A percentile compares a stretch with the other conserved stretches of the same genome.
Evolutionary conservation across 2,113 vertebrate genomes (phyloP).

Genomic region (Odocoileus hemionus): DNA sequence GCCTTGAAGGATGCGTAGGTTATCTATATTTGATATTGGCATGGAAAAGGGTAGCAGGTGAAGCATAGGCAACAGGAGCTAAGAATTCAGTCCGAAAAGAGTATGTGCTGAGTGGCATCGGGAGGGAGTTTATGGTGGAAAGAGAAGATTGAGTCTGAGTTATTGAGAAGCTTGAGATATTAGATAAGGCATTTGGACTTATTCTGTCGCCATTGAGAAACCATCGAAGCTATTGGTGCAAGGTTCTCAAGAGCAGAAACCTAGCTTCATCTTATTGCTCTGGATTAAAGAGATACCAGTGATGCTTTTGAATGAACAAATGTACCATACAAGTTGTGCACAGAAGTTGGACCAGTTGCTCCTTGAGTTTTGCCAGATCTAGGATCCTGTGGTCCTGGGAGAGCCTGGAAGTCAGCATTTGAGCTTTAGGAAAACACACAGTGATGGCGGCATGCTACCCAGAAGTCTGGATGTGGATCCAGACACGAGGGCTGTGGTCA

Average conservation of each 20-base stretch:
- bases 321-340: neutral
- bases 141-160: neutral
- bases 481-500: fast-evolving
- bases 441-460: fast-evolving
- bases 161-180: neutral
- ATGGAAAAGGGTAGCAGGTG: neutral
- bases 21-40: neutral
- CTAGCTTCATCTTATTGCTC: neutral
- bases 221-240: neutral
- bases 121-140: neutral
- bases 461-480: neutral
- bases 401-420: neutral
- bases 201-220: neutral
- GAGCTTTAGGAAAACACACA: neutral
- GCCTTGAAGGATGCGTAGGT: neutral
- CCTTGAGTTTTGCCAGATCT: neutral
- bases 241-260: neutral
- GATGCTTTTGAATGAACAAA: neutral
- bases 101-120: neutral
- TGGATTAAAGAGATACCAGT: too few relatives aligned
- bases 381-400: neutral
- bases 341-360: neutral
- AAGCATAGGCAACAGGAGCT: neutral
- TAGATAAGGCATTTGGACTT: neutral
- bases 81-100: neutral